Percentiles rank a stretch among this genome's conserved stretches.
Conservation (phyloP, 1,140 invertebrate genomes). For the Carcinoscorpius rotundicauda region DNA sequence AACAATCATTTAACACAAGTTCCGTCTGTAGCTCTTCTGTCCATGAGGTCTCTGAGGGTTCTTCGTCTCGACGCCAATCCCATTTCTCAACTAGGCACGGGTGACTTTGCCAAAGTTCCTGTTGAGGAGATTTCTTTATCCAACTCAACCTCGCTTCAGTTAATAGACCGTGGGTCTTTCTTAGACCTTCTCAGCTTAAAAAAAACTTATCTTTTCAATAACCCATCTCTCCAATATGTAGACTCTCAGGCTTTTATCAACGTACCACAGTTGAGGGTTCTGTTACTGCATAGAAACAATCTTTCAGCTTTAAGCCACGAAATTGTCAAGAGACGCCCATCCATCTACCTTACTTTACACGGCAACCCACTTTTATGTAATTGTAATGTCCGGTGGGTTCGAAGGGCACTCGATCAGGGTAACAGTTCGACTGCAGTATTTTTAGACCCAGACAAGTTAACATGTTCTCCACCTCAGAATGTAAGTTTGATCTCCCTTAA, state of each 20-base stretch:
- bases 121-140: conserved; percentile 30
- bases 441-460: conserved; percentile 28
- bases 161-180: conserved; percentile 36
- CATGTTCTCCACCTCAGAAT: conserved; percentile 29
- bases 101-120: conserved; percentile 30
- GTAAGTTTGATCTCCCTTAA: conserved; percentile 25
- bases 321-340: conserved; percentile 25
- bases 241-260: conserved; percentile 33
- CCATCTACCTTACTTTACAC: conserved; percentile 30
- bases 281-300: conserved; percentile 34
- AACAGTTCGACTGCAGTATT: conserved; percentile 17
- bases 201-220: conserved; percentile 32
- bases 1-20: conserved; percentile 25
- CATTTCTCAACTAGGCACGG: conserved; percentile 35
- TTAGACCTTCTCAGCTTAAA: conserved; percentile 31
- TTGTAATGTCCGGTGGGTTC: conserved; percentile 38
- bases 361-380: conserved; percentile 39
- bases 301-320: conserved; percentile 29
- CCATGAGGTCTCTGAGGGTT: conserved; percentile 44
- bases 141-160: conserved; percentile 30
- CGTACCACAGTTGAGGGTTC: conserved; percentile 28
- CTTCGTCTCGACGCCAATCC: conserved; percentile 67
- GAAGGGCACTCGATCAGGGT: conserved; percentile 18
- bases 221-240: conserved; percentile 33
- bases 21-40: conserved; percentile 25